Conservation (phyloP, 2,888 invertebrate genomes). For the Allolobophora icterica region DNA sequence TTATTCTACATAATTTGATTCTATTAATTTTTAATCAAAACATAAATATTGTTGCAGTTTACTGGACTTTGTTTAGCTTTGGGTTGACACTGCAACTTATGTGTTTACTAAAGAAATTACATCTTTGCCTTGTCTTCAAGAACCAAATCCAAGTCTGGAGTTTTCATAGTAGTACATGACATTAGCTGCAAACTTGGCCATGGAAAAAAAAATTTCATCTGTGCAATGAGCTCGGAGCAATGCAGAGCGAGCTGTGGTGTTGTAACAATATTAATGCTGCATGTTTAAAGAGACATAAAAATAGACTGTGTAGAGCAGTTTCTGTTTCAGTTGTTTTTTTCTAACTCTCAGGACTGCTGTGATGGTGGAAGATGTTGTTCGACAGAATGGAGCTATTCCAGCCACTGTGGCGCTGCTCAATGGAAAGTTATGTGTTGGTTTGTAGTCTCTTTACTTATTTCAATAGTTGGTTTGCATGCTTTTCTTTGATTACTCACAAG, state of each 20-base stretch:
- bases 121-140: background rate
- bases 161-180: background rate
- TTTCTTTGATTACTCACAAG: background rate
- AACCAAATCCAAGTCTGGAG: background rate
- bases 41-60: background rate
- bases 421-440: conserved; percentile 83
- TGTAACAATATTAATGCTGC: no score
- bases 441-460: conserved; percentile 35
- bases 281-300: background rate
- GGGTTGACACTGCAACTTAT: background rate
- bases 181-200: no score
- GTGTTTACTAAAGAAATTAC: background rate
- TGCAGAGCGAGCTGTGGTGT: background rate
- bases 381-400: conserved; percentile 77
- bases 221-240: background rate
- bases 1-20: background rate
- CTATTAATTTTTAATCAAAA: background rate
- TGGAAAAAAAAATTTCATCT: background rate
- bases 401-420: conserved; percentile 89
- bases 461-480: background rate
- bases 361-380: conserved; percentile 80
- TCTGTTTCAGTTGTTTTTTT: background rate
- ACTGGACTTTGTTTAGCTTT: background rate
- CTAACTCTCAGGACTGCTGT: conserved; percentile 73
- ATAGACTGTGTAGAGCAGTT: background rate